Conservation (phyloP, 2,888 invertebrate genomes). For the Coecobrya sp. region DNA sequence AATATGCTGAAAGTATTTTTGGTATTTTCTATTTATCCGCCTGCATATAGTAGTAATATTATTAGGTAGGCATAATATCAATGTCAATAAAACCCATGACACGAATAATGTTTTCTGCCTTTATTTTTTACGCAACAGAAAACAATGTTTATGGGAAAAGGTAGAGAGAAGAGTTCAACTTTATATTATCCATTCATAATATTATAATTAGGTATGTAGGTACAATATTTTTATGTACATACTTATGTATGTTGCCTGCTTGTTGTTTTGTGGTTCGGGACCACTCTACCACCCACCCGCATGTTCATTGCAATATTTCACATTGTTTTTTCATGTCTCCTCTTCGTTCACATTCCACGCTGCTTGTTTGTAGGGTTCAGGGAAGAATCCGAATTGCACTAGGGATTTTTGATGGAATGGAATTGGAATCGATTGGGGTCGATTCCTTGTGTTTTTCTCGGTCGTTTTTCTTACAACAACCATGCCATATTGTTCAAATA, state of each 20-base stretch:
- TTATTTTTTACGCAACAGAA: not conserved
- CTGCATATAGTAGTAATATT: not conserved
- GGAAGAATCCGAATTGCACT: slow-evolving; percentile 45
- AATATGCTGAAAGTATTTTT: slow-evolving; percentile 52
- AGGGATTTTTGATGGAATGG: slow-evolving; percentile 69
- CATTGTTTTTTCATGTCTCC: slow-evolving; percentile 68
- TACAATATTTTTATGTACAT: slow-evolving; percentile 5
- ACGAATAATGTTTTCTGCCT: not conserved
- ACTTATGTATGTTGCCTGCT: not conserved
- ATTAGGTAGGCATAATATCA: not conserved
- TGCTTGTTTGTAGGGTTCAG: not conserved
- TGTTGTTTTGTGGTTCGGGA: not conserved
- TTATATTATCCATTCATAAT: not conserved
- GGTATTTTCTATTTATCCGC: slow-evolving; percentile 2
- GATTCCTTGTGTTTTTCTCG: slow-evolving; percentile 12
- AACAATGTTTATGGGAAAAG: not conserved
- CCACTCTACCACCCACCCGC: not conserved
- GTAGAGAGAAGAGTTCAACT: not conserved
- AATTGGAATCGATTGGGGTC: slow-evolving; percentile 75
- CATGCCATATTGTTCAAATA: slow-evolving; percentile 14
- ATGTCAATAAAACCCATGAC: not conserved
- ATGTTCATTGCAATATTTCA: slow-evolving; percentile 64
- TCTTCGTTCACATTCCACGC: slow-evolving; percentile 34
- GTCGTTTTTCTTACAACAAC: not conserved
- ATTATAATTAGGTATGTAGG: not conserved